These are phyloP conservation scores for Cynopterus sphinx DNA, from an alignment of 2,797 vertebrate genomes.

Conservation along the genomic window DNA sequence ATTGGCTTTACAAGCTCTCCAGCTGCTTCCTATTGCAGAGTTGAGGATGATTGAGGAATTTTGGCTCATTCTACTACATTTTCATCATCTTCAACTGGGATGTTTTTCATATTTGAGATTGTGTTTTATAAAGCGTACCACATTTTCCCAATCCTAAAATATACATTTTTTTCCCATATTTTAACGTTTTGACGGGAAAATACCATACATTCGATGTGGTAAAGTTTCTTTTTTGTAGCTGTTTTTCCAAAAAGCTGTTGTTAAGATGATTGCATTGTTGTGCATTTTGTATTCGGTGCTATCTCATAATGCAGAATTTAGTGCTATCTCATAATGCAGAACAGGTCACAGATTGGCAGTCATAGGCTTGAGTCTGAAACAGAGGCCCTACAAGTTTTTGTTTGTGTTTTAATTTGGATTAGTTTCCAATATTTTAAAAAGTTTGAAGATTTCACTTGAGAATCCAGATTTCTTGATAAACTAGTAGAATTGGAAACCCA, in stretches of 20 bases:
- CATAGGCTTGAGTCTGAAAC: background rate
- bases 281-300: background rate
- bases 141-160: background rate
- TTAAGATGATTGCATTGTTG: background rate
- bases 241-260: background rate
- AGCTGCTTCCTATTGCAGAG: background rate
- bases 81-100: background rate
- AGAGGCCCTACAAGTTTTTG: background rate
- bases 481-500: background rate
- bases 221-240: background rate
- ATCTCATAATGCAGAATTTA: too few species aligned
- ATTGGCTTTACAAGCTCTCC: background rate
- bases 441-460: background rate
- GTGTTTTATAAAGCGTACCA: background rate
- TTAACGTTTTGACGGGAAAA: background rate
- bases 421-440: background rate
- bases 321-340: background rate
- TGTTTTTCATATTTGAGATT: conserved; percentile 33
- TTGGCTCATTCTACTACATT: background rate
- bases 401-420: background rate
- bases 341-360: background rate
- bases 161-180: background rate
- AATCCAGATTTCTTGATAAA: background rate
- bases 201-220: background rate
- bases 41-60: background rate